Evolutionary conservation across 1,140 invertebrate species (phyloP), one percentile per base, ranked within the genome.

Genomic region (Alviniconcha marisindica): DNA sequence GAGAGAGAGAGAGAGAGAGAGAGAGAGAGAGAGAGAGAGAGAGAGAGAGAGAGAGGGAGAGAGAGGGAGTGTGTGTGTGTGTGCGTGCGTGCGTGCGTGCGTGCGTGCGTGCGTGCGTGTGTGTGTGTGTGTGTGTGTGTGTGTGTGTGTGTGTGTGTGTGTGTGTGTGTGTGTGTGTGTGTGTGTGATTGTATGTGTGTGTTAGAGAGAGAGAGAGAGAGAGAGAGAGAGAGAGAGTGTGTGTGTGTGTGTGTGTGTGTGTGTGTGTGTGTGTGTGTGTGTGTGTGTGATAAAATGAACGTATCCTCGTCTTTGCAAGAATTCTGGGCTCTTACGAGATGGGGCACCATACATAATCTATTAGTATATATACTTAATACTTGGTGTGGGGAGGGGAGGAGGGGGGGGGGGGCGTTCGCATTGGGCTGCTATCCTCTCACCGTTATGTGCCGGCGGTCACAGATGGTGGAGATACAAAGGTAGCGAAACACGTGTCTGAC

Each of bases 41-140:
- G 66, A 71, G 66, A 71, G 66, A 71, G 66, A 71, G 66, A 71
- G 66, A 71, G 66, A 2, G n/a, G 66, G n/a, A 14, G 2, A 71
- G 66, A 71, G n/a, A 28, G n/a, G n/a, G n/a, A n/a, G n/a, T n/a
- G n/a, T n/a, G n/a, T n/a, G n/a, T n/a, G 15, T 33, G 24, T 7
- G 40, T 3, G 2, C 12, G 40, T 33, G 15, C 3, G 40, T 12
- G 3, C 36, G 12, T 71, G 14, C 36, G 14, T 28, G 12, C 0
- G 0, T 71, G 14, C n/a, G 14, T 71, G 14, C 36, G 14, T 71
- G 31, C 40, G 12, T 31, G 28, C 40, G 7, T 74, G 3, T 74
- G n/a, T 74, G 71, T 74, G 71, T 60, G n/a, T 60, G 56, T n/a
- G n/a, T 60, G 56, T 60, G 56, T 60, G 56, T 60, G 56, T 60